Percentiles rank a stretch among this genome's conserved stretches.
Evolutionary conservation across 64 coral and sea anemone species (phyloP).

Genomic region (Catalaphyllia jardinei): DNA sequence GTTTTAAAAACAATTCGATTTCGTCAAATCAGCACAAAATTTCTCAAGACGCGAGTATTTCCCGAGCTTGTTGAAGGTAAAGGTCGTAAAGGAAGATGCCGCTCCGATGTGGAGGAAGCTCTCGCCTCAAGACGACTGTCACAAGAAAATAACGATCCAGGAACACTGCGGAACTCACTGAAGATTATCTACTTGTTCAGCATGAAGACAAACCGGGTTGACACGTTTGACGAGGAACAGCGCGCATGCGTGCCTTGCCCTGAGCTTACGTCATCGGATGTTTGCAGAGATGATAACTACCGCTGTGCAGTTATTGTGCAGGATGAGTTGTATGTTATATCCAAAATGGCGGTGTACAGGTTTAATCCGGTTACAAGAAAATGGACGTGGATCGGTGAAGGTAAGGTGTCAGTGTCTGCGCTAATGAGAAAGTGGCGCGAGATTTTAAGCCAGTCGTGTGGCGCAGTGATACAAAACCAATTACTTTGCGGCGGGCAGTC

Average conservation of each 20-base stretch:
- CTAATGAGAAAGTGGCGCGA: no score
- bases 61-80: not conserved
- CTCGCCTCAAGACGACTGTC: not conserved
- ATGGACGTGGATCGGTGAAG: conserved; percentile 16
- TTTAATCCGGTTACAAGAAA: conserved; percentile 4
- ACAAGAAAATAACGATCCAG: not conserved
- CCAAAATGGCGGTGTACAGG: not conserved
- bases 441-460: no score
- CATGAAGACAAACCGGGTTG: not conserved
- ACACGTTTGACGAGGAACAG: not conserved
- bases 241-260: not conserved
- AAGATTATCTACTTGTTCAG: not conserved
- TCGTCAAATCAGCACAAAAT: conserved; percentile 14
- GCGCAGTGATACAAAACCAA: no score
- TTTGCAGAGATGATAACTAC: not conserved
- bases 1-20: not conserved
- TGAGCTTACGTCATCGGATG: not conserved
- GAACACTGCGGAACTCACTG: not conserved
- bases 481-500: no score
- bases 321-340: not conserved
- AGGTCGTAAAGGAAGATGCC: not conserved
- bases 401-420: not conserved
- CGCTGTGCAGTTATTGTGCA: not conserved
- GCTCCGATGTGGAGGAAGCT: not conserved
- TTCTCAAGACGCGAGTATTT: not conserved